Evolutionary conservation across 2,888 invertebrate species (phyloP).

Genomic region (Dolomedes plantarius): DNA sequence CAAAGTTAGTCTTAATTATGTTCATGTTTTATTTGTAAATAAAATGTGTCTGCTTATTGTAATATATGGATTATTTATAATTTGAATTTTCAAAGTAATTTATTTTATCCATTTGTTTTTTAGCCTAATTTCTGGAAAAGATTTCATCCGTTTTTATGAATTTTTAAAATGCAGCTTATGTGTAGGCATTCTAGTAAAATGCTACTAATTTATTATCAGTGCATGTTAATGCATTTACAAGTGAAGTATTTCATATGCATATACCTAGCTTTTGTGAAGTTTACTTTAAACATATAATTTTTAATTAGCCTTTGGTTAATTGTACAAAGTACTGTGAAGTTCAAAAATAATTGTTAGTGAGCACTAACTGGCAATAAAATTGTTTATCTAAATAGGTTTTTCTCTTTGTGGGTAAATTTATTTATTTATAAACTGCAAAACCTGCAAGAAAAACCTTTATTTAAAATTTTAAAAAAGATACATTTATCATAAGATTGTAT

Average conservation of each 20-base stretch:
- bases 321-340: slow-evolving; percentile 47
- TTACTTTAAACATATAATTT: slow-evolving; percentile 14
- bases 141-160: no score
- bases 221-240: slow-evolving; percentile 24
- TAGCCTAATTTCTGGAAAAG: neutral
- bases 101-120: neutral
- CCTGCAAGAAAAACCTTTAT: no score
- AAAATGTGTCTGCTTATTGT: slow-evolving; percentile 47
- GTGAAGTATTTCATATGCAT: slow-evolving; percentile 32
- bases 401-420: neutral
- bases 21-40: slow-evolving; percentile 42
- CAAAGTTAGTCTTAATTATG: slow-evolving; percentile 30
- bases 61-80: slow-evolving; percentile 28
- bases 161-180: no score
- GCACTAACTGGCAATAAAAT: slow-evolving; percentile 56
- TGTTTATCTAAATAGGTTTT: slow-evolving; percentile 34
- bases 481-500: no score
- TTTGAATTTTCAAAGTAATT: neutral
- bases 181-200: slow-evolving; percentile 14
- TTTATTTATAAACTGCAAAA: neutral
- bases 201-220: neutral
- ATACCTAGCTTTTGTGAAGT: slow-evolving; percentile 40
- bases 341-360: slow-evolving; percentile 54
- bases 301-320: slow-evolving; percentile 34
- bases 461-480: no score